Conservation (phyloP, 2,797 vertebrate genomes). For the Chelonia mydas region DNA sequence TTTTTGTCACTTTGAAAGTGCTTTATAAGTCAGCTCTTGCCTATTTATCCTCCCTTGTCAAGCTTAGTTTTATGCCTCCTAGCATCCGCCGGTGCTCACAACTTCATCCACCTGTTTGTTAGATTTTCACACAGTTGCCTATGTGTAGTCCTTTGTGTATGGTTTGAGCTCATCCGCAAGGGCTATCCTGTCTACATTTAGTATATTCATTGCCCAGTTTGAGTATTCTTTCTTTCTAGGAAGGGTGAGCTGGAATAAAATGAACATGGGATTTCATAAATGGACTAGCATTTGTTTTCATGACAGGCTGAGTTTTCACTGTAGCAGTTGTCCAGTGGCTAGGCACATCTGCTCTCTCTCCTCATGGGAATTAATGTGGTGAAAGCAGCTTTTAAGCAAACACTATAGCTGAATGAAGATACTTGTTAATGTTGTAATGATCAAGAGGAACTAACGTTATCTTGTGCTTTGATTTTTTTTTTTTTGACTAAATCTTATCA, state of each 20-base stretch:
- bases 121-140: not conserved
- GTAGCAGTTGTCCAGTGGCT: not conserved
- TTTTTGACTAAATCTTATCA: not conserved
- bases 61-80: not conserved
- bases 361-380: not conserved
- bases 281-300: not conserved
- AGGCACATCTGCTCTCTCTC: not conserved
- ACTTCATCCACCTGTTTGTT: not conserved
- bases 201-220: not conserved
- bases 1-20: not conserved
- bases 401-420: not conserved
- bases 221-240: fast-evolving
- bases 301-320: not conserved
- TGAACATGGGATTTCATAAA: not conserved
- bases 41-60: not conserved
- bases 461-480: not conserved
- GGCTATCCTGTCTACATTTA: not conserved
- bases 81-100: not conserved
- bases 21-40: not conserved
- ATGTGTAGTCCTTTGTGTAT: not conserved
- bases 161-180: not conserved
- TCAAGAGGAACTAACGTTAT: not conserved
- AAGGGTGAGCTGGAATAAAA: not conserved
- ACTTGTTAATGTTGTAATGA: not conserved
- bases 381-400: not conserved